Evolutionary conservation across 2,113 vertebrate genomes (phyloP).

Genomic region (Paracanthobrama guichenoti): DNA sequence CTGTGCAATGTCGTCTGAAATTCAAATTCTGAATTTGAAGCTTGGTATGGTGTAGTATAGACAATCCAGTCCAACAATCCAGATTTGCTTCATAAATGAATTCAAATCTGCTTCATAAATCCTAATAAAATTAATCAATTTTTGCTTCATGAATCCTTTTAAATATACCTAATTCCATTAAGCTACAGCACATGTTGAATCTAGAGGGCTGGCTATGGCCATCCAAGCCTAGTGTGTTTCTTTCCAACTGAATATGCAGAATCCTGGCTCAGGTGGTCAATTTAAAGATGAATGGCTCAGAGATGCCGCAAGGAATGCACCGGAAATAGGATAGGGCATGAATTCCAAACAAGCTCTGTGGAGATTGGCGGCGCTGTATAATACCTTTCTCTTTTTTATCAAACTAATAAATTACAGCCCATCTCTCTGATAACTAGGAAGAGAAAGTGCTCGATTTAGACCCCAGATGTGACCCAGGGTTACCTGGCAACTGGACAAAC

Average conservation of each 20-base stretch:
- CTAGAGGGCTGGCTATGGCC: slow-evolving; percentile 27
- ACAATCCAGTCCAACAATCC: background rate
- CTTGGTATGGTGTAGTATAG: background rate
- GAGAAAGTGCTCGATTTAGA: slow-evolving; percentile 63
- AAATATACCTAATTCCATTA: slow-evolving; percentile 17
- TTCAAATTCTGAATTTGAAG: background rate
- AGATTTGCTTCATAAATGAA: background rate
- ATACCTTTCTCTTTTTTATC: slow-evolving; percentile 56
- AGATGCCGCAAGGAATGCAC: slow-evolving; percentile 60
- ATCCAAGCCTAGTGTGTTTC: slow-evolving; percentile 45
- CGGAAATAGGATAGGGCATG: slow-evolving; percentile 58
- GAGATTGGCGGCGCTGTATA: slow-evolving; percentile 55
- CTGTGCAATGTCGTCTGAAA: background rate
- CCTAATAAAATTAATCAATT: background rate
- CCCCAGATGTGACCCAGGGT: slow-evolving; percentile 65
- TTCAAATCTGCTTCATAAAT: background rate
- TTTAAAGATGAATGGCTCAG: slow-evolving; percentile 60
- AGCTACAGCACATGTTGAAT: slow-evolving; percentile 31
- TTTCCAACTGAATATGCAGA: slow-evolving; percentile 56
- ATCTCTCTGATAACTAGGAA: slow-evolving; percentile 54
- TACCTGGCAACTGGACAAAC: slow-evolving; percentile 67
- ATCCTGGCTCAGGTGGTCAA: slow-evolving; percentile 61
- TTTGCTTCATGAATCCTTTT: background rate
- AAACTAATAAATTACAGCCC: slow-evolving; percentile 63
- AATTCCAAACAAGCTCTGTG: slow-evolving; percentile 58